Conservation (phyloP, 2,797 vertebrate genomes). For the Alosa sapidissima region DNA sequence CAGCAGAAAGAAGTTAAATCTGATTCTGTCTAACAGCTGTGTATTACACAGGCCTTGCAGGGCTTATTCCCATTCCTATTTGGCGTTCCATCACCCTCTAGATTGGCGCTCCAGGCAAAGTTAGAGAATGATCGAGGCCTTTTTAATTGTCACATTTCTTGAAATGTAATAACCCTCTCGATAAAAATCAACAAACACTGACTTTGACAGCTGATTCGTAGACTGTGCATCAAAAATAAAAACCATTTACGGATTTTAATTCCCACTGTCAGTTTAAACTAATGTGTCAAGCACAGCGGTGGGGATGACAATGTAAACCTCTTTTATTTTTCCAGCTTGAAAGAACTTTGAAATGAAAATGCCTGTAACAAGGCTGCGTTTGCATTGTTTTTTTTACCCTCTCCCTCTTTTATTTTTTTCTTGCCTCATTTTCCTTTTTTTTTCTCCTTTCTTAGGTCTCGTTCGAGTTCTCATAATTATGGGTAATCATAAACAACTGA, state of each 20-base stretch:
- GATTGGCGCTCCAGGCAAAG: constrained; percentile 51
- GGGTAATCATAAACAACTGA: constrained; percentile 75
- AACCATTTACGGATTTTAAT: constrained; percentile 75
- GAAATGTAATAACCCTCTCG: constrained; percentile 76
- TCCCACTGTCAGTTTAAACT: constrained; percentile 76
- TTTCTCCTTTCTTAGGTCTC: constrained; percentile 61
- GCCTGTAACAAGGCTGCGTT: constrained; percentile 60
- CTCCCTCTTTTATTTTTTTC: constrained; percentile 52
- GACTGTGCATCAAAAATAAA: constrained; percentile 66
- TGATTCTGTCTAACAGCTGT: constrained; percentile 22
- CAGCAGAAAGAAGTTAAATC: constrained; percentile 34
- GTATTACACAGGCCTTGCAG: constrained; percentile 15
- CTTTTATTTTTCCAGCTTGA: constrained; percentile 66
- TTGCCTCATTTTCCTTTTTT: constrained; percentile 55
- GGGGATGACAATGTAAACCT: constrained; percentile 70
- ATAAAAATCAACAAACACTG: constrained; percentile 80
- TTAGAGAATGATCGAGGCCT: constrained; percentile 69
- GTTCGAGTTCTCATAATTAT: constrained; percentile 75
- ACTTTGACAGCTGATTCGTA: constrained; percentile 73
- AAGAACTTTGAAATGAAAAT: constrained; percentile 69
- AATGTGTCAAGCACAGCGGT: constrained; percentile 69
- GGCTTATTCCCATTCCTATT: constrained; percentile 31
- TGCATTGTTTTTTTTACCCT: constrained; percentile 42
- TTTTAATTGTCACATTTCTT: constrained; percentile 77
- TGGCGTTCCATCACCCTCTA: constrained; percentile 38